Base-by-base conservation (phyloP, 1,140 invertebrate genomes). In the Subanguina moxae region DNA sequence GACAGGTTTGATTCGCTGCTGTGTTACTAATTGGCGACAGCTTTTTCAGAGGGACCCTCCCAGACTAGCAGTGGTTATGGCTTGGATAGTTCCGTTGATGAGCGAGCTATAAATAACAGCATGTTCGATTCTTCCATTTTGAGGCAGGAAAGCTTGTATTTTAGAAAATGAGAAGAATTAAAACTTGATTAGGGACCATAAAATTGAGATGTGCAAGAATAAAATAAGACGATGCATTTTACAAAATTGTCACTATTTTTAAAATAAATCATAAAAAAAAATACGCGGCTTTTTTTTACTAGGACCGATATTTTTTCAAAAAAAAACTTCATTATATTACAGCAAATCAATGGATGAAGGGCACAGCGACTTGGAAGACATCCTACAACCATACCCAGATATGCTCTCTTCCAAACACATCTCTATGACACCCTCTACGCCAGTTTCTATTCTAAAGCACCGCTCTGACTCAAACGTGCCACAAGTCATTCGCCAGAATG, bases 321-420 rank as follows among this genome's bases (percentile, higher is more conserved):
- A n/a, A n/a, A n/a, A n/a, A n/a, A n/a, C n/a, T n/a, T n/a, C n/a
- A n/a, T n/a, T n/a, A n/a, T 17, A n/a, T 45, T 61, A 21, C 58
- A 61, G 58, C 58, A 61, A 61, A 17, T 61, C 58, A 7, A 45
- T 61, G 28, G 58, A 61, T n/a, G 58, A 61, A n/a, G 28, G 27
- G n/a, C 27, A 30, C 27, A 61, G 58, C 17, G 58, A 61, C 27
- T 30, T 61, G 28, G 58, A 61, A n/a, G 58, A 61, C 19, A 30
- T 61, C 17, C 58, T 61, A 19, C 3, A 7, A 5, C 32, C 3
- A 11, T 11, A 38, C 32, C n/a, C 48, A 7, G 48, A 52, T 15
- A 52, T 52, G 48, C 32, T 38, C 32, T 38, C 32, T 38, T 38
- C 32, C 32, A 38, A 38, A 38, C 8, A 25, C n/a, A 13, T 45